Conservation (phyloP, 2,888 invertebrate species). For the Dolichopus griseipennis region DNA sequence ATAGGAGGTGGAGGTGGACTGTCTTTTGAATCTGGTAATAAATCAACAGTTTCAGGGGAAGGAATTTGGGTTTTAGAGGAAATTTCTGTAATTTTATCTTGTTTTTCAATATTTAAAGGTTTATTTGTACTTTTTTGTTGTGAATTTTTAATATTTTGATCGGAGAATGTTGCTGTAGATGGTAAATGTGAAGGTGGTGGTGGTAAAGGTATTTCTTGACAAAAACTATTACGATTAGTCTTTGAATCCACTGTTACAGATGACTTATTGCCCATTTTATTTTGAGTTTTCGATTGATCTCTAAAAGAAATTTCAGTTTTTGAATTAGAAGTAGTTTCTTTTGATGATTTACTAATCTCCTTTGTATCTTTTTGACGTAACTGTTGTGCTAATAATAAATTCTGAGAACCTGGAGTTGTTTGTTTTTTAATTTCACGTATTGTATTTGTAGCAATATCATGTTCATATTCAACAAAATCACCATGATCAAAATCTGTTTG, state of each 20-base stretch:
- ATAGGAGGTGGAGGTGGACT: conserved; percentile 43
- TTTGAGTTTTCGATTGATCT: not conserved
- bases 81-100: conserved; percentile 16
- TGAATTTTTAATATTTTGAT: not conserved
- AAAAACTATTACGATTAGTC: conserved; percentile 15
- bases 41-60: conserved; percentile 20
- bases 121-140: not conserved
- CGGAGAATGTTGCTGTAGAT: not conserved
- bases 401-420: not conserved
- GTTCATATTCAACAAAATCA: conserved; percentile 41
- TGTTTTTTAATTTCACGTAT: conserved; percentile 31
- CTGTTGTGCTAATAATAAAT: conserved; percentile 1
- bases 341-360: not conserved
- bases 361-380: not conserved
- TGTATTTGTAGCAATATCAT: conserved; percentile 39
- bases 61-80: conserved; percentile 19
- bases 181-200: conserved; percentile 15
- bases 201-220: conserved; percentile 22
- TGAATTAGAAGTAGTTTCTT: not conserved
- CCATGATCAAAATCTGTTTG: conserved; percentile 41
- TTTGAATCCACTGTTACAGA: too few relatives aligned
- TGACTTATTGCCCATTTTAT: not conserved
- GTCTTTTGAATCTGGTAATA: conserved; percentile 34
- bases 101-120: not conserved
- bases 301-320: not conserved